Base-by-base conservation (phyloP, 2,797 vertebrate genomes). In the Chloroceryle inda region DNA sequence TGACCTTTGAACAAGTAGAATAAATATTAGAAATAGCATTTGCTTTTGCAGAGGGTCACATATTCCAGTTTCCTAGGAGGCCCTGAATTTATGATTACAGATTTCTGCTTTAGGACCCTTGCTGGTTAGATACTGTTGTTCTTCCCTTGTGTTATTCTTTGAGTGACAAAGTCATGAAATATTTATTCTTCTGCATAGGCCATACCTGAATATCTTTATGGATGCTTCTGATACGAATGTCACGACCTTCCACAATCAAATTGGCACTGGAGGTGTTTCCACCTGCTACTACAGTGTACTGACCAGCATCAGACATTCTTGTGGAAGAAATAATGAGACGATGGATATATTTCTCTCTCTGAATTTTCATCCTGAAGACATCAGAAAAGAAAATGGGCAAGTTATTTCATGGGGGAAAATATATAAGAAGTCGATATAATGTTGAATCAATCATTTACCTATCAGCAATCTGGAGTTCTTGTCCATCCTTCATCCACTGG, bases 401-500 rank as follows among this genome's bases (percentile, higher is more conserved):
- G 19, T 19, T 66, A 44, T 75, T 88, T 74, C 29, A 31, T 37
- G 29, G 8, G 19, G 10, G 3, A 24, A 92, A 88, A 71, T 7
- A 21, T 45, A 50, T 42, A 6, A 42, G 13, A 85, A 76, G 14
- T 37, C 37, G 68, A 22, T 27, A 50, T 5, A 6, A 9, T 24
- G 17, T 42, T 75, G 47, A 37, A 64, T 13, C 11, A 80, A 82
- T 27, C 33, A 67, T 40, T 56, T 81, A 99, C 99, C 99, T 99
- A 9, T 99, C 99, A 31, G 98, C 97, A 56, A 98, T 50, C 89
- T 99, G 99, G 52, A 99, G 97, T 95, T 99, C 99, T 93, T 99
- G 99, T 13, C 99, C 99, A 19, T 99, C 98, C 95, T 99, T 99
- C 99, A 99, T 99, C 99, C 99, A 99, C 81, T 99, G 99, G 66